These are phyloP conservation scores for Drosophila rufa DNA, from an alignment of 1,140 invertebrate species.

Conservation along the genomic window DNA sequence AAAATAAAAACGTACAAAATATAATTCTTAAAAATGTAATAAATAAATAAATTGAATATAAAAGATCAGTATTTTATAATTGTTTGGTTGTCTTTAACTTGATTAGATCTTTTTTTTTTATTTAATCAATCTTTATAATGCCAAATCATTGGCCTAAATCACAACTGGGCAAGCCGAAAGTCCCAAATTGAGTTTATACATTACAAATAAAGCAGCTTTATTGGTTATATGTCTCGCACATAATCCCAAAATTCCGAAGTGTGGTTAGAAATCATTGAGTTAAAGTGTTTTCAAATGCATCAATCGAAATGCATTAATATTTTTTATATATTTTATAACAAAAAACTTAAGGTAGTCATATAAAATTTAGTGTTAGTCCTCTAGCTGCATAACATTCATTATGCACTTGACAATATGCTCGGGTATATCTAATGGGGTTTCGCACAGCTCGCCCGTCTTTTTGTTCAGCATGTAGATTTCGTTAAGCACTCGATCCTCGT, in stretches of 20 bases:
- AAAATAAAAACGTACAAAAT: neutral
- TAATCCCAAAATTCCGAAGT: neutral
- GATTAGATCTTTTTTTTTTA: too few species aligned
- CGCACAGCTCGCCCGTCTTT: conserved; percentile 75
- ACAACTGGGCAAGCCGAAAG: neutral
- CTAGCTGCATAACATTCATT: conserved; percentile 75
- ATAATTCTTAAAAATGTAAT: neutral
- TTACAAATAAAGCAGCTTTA: neutral
- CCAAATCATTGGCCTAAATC: too few species aligned
- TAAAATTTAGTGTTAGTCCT: conserved; percentile 36
- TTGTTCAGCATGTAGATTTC: conserved; percentile 85
- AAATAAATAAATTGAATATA: neutral
- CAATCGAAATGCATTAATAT: conserved; percentile 40
- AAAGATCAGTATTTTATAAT: too few species aligned
- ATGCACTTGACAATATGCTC: conserved; percentile 84
- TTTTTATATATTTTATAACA: conserved; percentile 32
- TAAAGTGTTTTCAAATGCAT: conserved; percentile 14
- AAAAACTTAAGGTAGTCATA: conserved; percentile 24
- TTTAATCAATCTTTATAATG: neutral
- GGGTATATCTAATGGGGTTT: conserved; percentile 84
- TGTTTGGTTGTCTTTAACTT: neutral
- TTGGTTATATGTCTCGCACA: neutral
- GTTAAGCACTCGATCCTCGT: conserved; percentile 76
- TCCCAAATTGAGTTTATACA: too few species aligned
- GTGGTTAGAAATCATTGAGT: neutral